Evolutionary conservation across 1,140 invertebrate genomes (phyloP).

Genomic region (Cyclargus thomasi): DNA sequence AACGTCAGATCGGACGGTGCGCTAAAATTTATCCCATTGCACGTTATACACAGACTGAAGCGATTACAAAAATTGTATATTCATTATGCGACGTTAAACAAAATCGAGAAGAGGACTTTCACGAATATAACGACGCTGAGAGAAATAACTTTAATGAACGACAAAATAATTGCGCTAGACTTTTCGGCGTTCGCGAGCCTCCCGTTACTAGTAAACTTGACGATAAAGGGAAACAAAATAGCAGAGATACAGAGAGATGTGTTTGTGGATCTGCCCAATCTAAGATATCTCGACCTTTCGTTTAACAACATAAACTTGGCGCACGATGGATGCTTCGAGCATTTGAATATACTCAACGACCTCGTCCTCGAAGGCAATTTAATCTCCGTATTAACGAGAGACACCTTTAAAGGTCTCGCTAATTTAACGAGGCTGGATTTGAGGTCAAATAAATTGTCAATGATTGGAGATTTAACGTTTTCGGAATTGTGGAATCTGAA

Average conservation of each 20-base stretch:
- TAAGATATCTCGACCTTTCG: slow-evolving; percentile 81
- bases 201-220: slow-evolving; percentile 78
- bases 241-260: slow-evolving; percentile 82
- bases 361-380: slow-evolving; percentile 83
- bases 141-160: slow-evolving; percentile 81
- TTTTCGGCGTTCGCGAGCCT: slow-evolving; percentile 82
- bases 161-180: slow-evolving; percentile 81
- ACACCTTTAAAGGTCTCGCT: slow-evolving; percentile 82
- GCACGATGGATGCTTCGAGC: slow-evolving; percentile 83
- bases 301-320: slow-evolving; percentile 83
- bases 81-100: slow-evolving; percentile 81
- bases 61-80: slow-evolving; percentile 80
- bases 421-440: slow-evolving; percentile 82
- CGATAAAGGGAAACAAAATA: slow-evolving; percentile 84
- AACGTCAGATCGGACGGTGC: slow-evolving; percentile 80
- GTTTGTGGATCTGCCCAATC: slow-evolving; percentile 81
- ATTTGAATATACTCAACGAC: slow-evolving; percentile 79
- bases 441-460: slow-evolving; percentile 81
- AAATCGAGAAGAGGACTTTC: slow-evolving; percentile 81
- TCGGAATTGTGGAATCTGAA: slow-evolving; percentile 82
- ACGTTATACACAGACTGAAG: slow-evolving; percentile 79
- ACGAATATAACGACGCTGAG: slow-evolving; percentile 80
- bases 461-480: slow-evolving; percentile 84
- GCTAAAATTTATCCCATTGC: slow-evolving; percentile 82
- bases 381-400: slow-evolving; percentile 80